Conservation (phyloP, 2,888 invertebrate species). For the Volucella inanis region DNA sequence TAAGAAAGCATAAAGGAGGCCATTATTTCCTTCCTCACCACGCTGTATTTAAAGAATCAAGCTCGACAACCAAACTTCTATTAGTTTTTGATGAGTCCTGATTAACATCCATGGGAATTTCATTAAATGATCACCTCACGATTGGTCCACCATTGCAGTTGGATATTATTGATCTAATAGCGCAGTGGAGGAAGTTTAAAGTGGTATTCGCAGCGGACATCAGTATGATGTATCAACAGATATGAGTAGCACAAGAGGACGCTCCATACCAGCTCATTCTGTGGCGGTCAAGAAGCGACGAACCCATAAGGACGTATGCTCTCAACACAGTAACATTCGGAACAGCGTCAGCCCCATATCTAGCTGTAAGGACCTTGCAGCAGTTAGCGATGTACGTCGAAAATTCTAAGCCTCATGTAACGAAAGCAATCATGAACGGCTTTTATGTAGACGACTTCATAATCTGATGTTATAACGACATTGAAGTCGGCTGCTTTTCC, state of each 20-base stretch:
- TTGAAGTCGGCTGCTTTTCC: slow-evolving; percentile 6
- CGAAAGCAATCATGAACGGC: not conserved
- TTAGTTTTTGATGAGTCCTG: not conserved
- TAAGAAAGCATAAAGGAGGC: too few relatives aligned
- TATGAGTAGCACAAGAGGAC: not conserved
- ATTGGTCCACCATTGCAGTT: too few relatives aligned
- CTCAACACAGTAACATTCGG: too few relatives aligned
- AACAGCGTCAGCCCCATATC: slow-evolving; percentile 4
- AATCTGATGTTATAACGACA: not conserved
- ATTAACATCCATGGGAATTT: too few relatives aligned
- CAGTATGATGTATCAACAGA: not conserved
- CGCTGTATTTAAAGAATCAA: too few relatives aligned
- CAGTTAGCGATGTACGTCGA: not conserved
- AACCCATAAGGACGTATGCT: not conserved
- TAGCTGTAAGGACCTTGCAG: not conserved
- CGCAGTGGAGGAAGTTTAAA: too few relatives aligned
- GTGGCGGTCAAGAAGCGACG: not conserved
- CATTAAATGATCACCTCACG: too few relatives aligned
- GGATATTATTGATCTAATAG: too few relatives aligned
- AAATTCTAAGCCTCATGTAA: not conserved
- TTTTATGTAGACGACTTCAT: too few relatives aligned
- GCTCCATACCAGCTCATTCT: not conserved
- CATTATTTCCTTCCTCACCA: too few relatives aligned
- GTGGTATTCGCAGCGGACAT: not conserved
- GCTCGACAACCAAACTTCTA: too few relatives aligned